Evolutionary conservation across 2,888 invertebrate species (phyloP), one percentile per base, ranked within the genome.

Genomic region (Erannis defoliaria): DNA sequence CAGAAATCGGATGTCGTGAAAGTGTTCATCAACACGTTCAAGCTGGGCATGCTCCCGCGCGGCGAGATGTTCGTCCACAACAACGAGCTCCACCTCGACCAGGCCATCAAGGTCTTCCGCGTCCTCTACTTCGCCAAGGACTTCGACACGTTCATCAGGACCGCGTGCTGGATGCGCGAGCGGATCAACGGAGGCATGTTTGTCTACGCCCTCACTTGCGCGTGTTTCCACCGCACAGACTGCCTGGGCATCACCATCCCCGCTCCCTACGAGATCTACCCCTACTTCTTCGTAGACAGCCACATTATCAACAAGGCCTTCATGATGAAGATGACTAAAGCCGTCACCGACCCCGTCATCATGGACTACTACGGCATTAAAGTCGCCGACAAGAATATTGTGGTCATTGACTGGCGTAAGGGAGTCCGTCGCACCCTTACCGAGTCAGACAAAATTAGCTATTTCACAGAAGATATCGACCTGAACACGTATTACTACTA

Each of bases 391-490:
- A 94, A 94, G 77, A 93, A 93, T 68, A 88, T 95, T 54, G 93
- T 94, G 31, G 94, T 96, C 67, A 94, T 95, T 63, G 94, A 95
- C 59, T 96, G 96, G 93, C 95, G 96, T 80, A 95, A 95, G 68
- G 95, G 94, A 45, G 85, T 93, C 62, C 94, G 95, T 67, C 90
- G 94, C 66, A 86, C 94, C 26, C 66, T 94, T 37, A 93, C 94
- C 74, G 90, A 94, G 48, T 95, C 95, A 56, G 95, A 96, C 76
- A 88, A 90, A 21, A 74, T 96, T 63, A 89, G 93, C 45, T 97
- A 97, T 86, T 97, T 95, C 90, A 94, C 94, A 18, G 97, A 97
- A 81, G 97, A 97, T 80, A 89, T 97, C 53, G 96, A 96, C 67
- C 89, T 97, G 12, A 97, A 96, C 85, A 86, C 95, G 12, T 96